A percentile compares a stretch with the other conserved stretches of the same genome.
Conservation (phyloP, 2,888 invertebrate species). For the Cyaniris semiargus region DNA sequence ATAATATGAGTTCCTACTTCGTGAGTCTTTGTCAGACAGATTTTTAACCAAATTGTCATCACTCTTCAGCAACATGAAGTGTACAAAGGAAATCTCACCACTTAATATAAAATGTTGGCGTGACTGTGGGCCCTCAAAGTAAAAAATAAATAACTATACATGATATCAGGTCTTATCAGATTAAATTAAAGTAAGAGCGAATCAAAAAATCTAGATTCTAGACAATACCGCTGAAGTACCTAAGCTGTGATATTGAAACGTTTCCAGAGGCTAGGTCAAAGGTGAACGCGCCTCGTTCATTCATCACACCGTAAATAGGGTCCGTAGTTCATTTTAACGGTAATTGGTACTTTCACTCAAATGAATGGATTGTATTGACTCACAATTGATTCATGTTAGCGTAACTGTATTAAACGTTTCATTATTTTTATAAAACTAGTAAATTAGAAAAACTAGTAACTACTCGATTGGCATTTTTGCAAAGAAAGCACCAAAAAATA, state of each 20-base stretch:
- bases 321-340: conserved; percentile 22
- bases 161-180: not conserved
- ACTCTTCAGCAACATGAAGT: not conserved
- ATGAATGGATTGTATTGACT: conserved; percentile 23
- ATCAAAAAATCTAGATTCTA: not conserved
- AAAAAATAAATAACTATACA: not conserved
- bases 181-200: not conserved
- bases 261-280: conserved; percentile 12
- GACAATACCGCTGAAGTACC: not conserved
- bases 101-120: no score
- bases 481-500: not conserved
- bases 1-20: not conserved
- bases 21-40: not conserved
- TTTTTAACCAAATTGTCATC: not conserved
- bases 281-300: conserved; percentile 21
- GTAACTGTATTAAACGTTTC: not conserved
- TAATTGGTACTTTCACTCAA: conserved; percentile 10
- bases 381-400: conserved; percentile 25
- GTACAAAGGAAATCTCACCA: no score
- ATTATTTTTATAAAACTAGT: not conserved
- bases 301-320: conserved; percentile 20
- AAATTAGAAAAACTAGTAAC: not conserved
- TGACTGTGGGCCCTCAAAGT: no score
- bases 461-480: not conserved
- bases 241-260: not conserved